Evolutionary conservation across 2,797 vertebrate genomes (phyloP).

Genomic region (Darevskia mixta): DNA sequence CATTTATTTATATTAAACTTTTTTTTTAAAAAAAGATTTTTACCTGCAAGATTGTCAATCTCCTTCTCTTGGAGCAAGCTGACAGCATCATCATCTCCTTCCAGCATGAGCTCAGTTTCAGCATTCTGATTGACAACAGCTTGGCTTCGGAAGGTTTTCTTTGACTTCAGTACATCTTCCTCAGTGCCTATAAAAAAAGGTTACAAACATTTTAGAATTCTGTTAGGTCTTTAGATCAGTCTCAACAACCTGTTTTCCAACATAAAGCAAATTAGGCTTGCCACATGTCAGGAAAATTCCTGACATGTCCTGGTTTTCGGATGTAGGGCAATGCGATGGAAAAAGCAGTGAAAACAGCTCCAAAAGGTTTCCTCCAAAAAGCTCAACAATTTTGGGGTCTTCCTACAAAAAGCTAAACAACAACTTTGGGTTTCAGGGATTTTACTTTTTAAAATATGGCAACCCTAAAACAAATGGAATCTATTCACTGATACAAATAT

Average conservation of each 20-base stretch:
- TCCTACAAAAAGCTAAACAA: too few species aligned
- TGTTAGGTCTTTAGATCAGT: conserved; percentile 1
- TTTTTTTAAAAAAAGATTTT: conserved; percentile 50
- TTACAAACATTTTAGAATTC: conserved; percentile 52
- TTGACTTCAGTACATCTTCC: conserved; percentile 91
- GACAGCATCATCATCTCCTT: conserved; percentile 96
- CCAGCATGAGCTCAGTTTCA: conserved; percentile 96
- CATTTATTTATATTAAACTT: conserved; percentile 15
- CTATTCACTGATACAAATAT: neutral
- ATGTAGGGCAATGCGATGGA: too few species aligned
- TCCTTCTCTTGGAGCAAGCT: conserved; percentile 98
- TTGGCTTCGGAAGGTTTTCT: conserved; percentile 94
- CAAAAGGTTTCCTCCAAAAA: too few species aligned
- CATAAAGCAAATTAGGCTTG: neutral
- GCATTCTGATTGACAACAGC: conserved; percentile 94
- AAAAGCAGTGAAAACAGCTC: too few species aligned
- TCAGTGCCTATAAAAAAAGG: conserved; percentile 84
- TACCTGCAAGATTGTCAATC: conserved; percentile 98
- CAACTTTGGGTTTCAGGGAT: too few species aligned
- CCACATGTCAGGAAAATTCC: too few species aligned
- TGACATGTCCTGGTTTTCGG: too few species aligned
- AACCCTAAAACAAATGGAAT: neutral
- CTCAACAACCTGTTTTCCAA: neutral
- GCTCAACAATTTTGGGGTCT: too few species aligned
- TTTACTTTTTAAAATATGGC: too few species aligned